Conservation (phyloP, 2,113 vertebrate species). For the Scolopax mira region DNA sequence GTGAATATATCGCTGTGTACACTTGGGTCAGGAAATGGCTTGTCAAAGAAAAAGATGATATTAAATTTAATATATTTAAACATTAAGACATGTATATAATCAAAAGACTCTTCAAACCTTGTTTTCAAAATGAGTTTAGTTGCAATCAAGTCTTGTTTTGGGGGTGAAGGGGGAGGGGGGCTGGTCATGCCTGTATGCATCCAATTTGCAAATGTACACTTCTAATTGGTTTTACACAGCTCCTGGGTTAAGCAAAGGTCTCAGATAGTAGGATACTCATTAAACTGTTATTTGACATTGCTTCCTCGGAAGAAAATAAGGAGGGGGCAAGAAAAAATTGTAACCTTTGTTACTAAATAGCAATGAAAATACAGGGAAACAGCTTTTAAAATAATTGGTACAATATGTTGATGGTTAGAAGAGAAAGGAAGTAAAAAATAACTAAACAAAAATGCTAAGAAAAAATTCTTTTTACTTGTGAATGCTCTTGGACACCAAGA, state of each 20-base stretch:
- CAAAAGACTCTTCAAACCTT: neutral
- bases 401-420: neutral
- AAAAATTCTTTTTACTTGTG: neutral
- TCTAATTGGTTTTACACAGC: constrained; percentile 36
- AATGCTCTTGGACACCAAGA: neutral
- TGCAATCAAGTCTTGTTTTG: neutral
- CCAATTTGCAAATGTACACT: constrained; percentile 32
- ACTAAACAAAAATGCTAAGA: neutral
- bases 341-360: constrained; percentile 20
- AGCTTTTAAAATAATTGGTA: constrained; percentile 32
- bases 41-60: neutral
- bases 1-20: neutral
- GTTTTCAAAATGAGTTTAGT: neutral
- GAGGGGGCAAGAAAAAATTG: neutral
- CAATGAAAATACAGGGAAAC: constrained; percentile 2
- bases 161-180: accelerated
- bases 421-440: neutral
- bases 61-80: too few relatives aligned
- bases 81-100: neutral
- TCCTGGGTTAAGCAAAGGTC: constrained; percentile 32
- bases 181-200: neutral
- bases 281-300: constrained; percentile 43
- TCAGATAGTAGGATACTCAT: constrained; percentile 40
- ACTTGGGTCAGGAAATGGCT: neutral
- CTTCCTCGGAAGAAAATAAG: constrained; percentile 2